These are phyloP conservation scores for Micromussa lordhowensis DNA, from an alignment of 92 coral and sea anemone genomes.

Conservation along the genomic window DNA sequence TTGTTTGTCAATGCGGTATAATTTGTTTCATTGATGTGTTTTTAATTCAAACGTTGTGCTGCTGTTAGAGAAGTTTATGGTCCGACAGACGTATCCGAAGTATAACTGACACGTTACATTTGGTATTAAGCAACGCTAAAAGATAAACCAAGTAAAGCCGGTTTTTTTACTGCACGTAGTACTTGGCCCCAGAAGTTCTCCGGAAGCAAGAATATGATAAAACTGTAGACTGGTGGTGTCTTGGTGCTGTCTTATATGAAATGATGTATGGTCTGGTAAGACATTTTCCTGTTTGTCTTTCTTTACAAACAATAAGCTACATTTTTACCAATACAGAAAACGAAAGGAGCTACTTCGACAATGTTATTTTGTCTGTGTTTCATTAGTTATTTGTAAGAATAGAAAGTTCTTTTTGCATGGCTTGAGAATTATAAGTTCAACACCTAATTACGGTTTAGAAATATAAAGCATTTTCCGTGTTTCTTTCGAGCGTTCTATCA, in stretches of 20 bases:
- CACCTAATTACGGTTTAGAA: too few species aligned
- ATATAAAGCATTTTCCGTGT: too few species aligned
- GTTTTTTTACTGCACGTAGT: conserved; percentile 44
- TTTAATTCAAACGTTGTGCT: too few species aligned
- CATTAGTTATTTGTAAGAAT: too few species aligned
- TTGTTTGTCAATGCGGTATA: too few species aligned
- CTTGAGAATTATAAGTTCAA: too few species aligned
- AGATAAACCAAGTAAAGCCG: neutral
- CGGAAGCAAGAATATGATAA: conserved; percentile 98
- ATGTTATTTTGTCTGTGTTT: neutral
- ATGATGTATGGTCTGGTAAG: conserved; percentile 99
- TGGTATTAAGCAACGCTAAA: neutral
- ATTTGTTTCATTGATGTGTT: too few species aligned
- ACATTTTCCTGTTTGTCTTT: neutral
- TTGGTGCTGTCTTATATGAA: conserved; percentile 97
- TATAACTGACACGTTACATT: too few species aligned
- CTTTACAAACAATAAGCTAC: neutral
- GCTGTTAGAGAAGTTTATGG: neutral
- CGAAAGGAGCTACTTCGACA: neutral
- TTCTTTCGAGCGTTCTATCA: too few species aligned
- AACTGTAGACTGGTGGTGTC: conserved; percentile 99
- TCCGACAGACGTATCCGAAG: neutral
- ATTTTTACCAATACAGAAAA: neutral
- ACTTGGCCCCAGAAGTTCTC: conserved; percentile 97
- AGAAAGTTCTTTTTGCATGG: too few species aligned